Base-by-base conservation (phyloP, 64 coral and sea anemone genomes). In the Pachyseris speciosa region DNA sequence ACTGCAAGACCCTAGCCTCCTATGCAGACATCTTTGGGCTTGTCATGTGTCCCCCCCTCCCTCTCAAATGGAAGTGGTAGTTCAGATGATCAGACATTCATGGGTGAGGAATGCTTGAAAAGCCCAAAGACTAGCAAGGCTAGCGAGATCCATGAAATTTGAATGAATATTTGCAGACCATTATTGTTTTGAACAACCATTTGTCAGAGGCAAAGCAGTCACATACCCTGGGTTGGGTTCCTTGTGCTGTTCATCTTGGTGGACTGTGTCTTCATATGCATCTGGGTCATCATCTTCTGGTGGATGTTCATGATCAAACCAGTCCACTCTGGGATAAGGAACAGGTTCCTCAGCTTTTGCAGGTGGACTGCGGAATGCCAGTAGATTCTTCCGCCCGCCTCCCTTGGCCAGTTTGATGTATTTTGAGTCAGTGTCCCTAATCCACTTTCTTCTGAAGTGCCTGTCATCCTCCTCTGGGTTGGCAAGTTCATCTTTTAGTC, bases 351-450 rank as follows among this genome's bases (percentile, higher is more conserved):
- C 77, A 40, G 80, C 44, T 19, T 28, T 76, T 38, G 47, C 64
- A 2, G 76, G 85, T 33, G 95, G 92, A 37, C 85, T 89, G 51
- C 58, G 94, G 50, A 90, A 98, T 36, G 87, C 32, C 50, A 98
- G 51, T 13, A 98, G 65, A 45, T 93, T 89, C 52, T 87, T 92
- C 45, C 93, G 75, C 9, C 97, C 97, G 25, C 97, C 97, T 58
- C 48, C 90, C 28, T 99, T 99, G 13, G 97, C 97, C 26, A 99
- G 86, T 51, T 92, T 92, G 27, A 99, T 85, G 41, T 99, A 99
- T 27, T 99, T 99, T 24, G 97, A 95, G 80, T 99, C 97, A 38
- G 97, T 99, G 59, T 99, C 97, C 31, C 94, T 89, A 28, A 99
- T 93, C 97, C 97, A 99, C 41, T 99, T 99, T 31, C 97, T 92